These are phyloP conservation scores for Drosophila kanekoi DNA, from an alignment of 2,888 invertebrate species.

Conservation along the genomic window DNA sequence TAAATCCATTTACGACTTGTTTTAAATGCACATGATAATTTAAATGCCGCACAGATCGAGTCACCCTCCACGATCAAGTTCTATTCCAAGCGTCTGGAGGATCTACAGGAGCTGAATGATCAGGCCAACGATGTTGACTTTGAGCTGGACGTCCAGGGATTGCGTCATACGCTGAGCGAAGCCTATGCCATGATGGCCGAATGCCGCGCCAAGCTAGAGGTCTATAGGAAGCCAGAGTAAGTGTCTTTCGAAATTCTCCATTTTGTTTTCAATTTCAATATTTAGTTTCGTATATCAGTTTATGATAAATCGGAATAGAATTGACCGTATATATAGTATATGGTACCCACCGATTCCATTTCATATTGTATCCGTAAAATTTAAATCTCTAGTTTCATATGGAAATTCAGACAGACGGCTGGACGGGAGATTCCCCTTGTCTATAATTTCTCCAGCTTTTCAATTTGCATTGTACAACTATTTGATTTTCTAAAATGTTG, in stretches of 20 bases:
- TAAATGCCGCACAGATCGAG: conserved; percentile 83
- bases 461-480: too few species aligned
- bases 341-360: too few species aligned
- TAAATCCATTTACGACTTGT: conserved; percentile 32
- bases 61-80: conserved; percentile 87
- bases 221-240: conserved; percentile 83
- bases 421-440: too few species aligned
- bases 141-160: conserved; percentile 87
- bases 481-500: too few species aligned
- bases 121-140: conserved; percentile 89
- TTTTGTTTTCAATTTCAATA: too few species aligned
- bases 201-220: conserved; percentile 82
- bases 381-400: too few species aligned
- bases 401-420: too few species aligned
- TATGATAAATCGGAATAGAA: neutral
- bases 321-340: too few species aligned
- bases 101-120: conserved; percentile 87
- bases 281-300: too few species aligned
- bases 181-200: conserved; percentile 84
- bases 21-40: neutral
- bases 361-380: too few species aligned
- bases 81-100: conserved; percentile 86
- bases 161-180: conserved; percentile 86
- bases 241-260: conserved; percentile 15
- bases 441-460: too few species aligned